Base-by-base conservation (phyloP, 2,113 vertebrate genomes). In the Lepus americanus region DNA sequence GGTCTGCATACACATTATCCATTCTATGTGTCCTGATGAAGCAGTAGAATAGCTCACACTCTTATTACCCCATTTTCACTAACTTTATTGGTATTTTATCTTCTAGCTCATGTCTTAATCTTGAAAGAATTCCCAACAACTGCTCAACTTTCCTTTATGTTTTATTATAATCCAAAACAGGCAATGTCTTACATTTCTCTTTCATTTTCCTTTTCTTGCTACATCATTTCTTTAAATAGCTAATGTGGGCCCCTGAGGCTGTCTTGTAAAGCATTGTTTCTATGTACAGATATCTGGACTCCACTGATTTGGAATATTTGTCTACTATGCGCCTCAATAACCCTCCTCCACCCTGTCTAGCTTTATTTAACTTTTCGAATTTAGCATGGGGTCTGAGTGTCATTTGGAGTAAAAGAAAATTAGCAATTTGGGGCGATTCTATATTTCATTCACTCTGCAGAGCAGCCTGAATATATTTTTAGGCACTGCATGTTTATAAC, bases 401-500 rank as follows among this genome's bases (percentile, higher is more conserved):
- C 81, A 95, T 70, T 83, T 92, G 74, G 12, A 22, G 72, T 94
- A 98, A 97, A 96, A 97, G 85, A 98, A 97, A 98, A 98, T 96
- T 87, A 97, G 89, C 70, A 96, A 83, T 98, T 96, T 97, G 89
- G 96, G 88, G 23, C 7, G 63, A 97, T 94, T 84, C 33, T 94
- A 72, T 90, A 95, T 97, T 97, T 59, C 66, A 97, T 98, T 97
- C 94, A 92, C 79, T 96, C 87, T 95, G 61, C 95, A 94, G 92
- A 98, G 95, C 51, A 97, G 89, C 95, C 16, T 27, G 97, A 97
- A 97, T 97, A 92, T 98, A 98, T 98, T 98, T 98, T 98, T 98
- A 98, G 96, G 69, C 87, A 95, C 70, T 95, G 86, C 84, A 98
- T 98, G 97, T 98, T 98, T 98, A 98, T 98, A 98, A 98, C 97